These are phyloP conservation scores for Diabrotica undecimpunctata DNA, from an alignment of 1,140 invertebrate species.

Conservation along the genomic window DNA sequence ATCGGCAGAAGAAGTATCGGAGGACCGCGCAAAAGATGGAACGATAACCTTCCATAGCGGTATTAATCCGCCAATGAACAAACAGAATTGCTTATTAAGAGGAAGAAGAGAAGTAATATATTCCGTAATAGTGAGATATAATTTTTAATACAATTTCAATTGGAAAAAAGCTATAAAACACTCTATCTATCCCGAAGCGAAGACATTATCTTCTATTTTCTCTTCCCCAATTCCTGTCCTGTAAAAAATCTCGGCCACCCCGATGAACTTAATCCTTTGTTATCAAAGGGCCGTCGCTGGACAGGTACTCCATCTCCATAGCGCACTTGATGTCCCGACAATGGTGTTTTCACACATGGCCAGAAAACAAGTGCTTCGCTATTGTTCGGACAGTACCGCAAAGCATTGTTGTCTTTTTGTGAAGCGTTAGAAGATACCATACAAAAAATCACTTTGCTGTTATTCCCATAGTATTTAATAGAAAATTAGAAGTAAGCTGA, in stretches of 20 bases:
- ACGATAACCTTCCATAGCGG: no score
- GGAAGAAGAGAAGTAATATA: no score
- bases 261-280: conserved; percentile 21
- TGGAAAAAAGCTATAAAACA: no score
- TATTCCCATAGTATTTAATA: not conserved
- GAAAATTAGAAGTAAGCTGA: not conserved
- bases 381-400: conserved; percentile 15
- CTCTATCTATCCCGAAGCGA: no score
- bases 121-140: no score
- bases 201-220: no score
- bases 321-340: conserved; percentile 14
- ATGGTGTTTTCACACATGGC: conserved; percentile 20
- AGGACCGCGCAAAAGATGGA: no score
- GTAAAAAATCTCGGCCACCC: conserved; percentile 19
- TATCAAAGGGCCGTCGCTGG: conserved; percentile 13
- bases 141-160: no score
- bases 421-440: not conserved
- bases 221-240: no score
- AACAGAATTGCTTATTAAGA: no score
- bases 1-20: no score
- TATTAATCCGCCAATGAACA: no score
- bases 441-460: not conserved
- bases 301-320: not conserved
- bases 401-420: conserved; percentile 11
- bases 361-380: conserved; percentile 7